Percentiles rank a stretch among this genome's conserved stretches.
phyloP scores from a whole-genome alignment of 2,797 vertebrate species.

The Pempheris klunzingeri region DNA sequence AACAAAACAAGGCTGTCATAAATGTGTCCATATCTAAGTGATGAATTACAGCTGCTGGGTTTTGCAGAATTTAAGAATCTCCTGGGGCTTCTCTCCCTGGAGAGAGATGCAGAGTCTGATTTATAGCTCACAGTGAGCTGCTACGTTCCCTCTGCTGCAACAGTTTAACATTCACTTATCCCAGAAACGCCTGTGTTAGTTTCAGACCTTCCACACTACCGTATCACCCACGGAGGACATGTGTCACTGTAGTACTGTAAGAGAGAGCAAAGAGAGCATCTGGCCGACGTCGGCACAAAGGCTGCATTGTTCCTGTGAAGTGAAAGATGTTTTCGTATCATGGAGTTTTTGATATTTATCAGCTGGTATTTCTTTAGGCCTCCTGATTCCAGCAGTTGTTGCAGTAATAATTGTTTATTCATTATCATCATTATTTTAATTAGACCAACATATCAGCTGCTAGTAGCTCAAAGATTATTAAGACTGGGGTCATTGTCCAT shows the following conservation, averaged over 20 bases:
- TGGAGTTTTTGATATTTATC: neutral
- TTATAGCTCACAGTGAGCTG: conserved; percentile 47
- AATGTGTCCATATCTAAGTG: neutral
- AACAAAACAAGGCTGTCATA: conserved; percentile 7
- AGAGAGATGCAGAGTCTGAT: conserved; percentile 24
- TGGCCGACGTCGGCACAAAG: neutral
- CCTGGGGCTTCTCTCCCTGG: conserved; percentile 4
- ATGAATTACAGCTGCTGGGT: neutral
- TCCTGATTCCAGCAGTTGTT: neutral
- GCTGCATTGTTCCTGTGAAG: neutral
- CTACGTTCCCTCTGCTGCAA: conserved; percentile 27
- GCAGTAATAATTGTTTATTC: too few relatives aligned
- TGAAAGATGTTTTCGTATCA: conserved; percentile 1
- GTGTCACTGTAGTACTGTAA: conserved; percentile 9
- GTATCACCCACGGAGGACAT: conserved; percentile 11
- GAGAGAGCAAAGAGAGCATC: neutral
- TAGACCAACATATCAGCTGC: too few relatives aligned
- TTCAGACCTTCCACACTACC: neutral
- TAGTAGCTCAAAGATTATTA: too few relatives aligned
- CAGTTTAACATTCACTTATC: conserved; percentile 24
- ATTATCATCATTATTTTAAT: too few relatives aligned
- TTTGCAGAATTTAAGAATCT: neutral
- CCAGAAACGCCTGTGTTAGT: conserved; percentile 25
- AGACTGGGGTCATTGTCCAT: too few relatives aligned
- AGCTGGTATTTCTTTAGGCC: neutral